These are phyloP conservation scores for Trypoxylon attenuatum DNA, from an alignment of 2,888 invertebrate species.

Conservation along the genomic window DNA sequence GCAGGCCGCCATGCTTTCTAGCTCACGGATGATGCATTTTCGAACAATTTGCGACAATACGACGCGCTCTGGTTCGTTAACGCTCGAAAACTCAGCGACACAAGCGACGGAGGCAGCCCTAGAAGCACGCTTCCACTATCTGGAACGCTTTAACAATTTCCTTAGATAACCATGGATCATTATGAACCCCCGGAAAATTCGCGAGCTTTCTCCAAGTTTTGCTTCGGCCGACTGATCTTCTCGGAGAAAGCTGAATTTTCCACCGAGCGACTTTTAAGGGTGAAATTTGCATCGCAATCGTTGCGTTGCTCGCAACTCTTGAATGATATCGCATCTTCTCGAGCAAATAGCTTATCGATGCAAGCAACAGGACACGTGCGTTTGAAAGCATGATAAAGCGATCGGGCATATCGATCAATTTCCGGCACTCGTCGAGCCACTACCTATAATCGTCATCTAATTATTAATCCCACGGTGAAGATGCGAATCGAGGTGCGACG, in stretches of 20 bases:
- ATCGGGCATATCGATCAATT: slow-evolving; percentile 43
- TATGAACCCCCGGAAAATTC: slow-evolving; percentile 21
- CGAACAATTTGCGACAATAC: slow-evolving; percentile 66
- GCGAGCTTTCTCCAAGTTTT: slow-evolving; percentile 16
- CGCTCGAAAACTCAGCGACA: slow-evolving; percentile 25
- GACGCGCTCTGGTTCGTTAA: slow-evolving; percentile 69
- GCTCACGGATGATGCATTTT: slow-evolving; percentile 57
- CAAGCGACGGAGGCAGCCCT: not conserved
- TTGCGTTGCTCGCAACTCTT: not conserved
- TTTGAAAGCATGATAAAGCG: slow-evolving; percentile 23
- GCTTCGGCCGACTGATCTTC: too few species aligned
- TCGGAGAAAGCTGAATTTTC: not conserved
- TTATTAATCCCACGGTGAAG: slow-evolving; percentile 51
- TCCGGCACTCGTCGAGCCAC: slow-evolving; percentile 35
- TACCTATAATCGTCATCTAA: slow-evolving; percentile 47
- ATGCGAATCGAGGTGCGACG: slow-evolving; percentile 30
- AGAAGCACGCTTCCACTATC: slow-evolving; percentile 1
- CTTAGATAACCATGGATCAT: slow-evolving; percentile 15
- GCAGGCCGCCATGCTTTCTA: slow-evolving; percentile 67
- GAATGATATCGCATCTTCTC: not conserved
- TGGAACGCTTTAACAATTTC: not conserved
- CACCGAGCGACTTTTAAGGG: not conserved
- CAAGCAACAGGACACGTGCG: not conserved
- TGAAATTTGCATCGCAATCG: not conserved
- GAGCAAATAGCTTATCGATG: not conserved